Percentiles rank a stretch among this genome's conserved stretches.
phyloP scores from a whole-genome alignment of 2,888 invertebrate species.

The Diaphora mendica region DNA sequence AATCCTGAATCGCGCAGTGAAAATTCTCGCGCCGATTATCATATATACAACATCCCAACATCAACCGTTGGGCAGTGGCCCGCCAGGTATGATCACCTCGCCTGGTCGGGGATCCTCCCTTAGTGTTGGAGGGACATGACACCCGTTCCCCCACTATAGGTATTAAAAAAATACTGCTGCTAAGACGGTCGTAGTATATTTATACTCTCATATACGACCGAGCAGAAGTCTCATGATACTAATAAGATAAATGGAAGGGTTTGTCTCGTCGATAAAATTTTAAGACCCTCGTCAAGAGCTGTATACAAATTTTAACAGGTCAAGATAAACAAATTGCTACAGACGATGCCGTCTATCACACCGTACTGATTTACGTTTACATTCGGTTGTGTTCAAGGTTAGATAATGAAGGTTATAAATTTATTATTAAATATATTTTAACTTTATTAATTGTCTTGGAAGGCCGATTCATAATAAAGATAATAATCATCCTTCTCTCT shows the following conservation, averaged over 20 bases:
- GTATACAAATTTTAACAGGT: constrained; percentile 50
- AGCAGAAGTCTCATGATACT: constrained; percentile 23
- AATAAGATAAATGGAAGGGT: constrained; percentile 36
- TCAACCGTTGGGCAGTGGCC: too few relatives aligned
- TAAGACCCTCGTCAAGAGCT: constrained; percentile 53
- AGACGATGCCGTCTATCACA: constrained; percentile 35
- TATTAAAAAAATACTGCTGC: neutral
- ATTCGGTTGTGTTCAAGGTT: neutral
- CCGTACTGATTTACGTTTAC: constrained; percentile 13
- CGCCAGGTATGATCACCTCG: too few relatives aligned
- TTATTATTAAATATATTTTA: neutral
- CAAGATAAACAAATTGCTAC: constrained; percentile 55
- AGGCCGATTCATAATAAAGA: too few relatives aligned
- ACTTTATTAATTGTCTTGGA: neutral
- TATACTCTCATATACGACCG: constrained; percentile 4
- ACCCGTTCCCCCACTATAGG: too few relatives aligned
- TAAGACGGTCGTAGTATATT: neutral
- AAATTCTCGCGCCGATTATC: too few relatives aligned
- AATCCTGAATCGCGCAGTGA: too few relatives aligned
- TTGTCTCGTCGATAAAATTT: constrained; percentile 53
- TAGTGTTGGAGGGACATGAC: too few relatives aligned
- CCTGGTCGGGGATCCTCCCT: too few relatives aligned
- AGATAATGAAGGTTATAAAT: neutral
- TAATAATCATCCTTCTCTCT: too few relatives aligned
- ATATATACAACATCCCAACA: too few relatives aligned